Percentiles rank a stretch among this genome's conserved stretches.
Conservation (phyloP, 2,888 invertebrate genomes). For the Parascotia fuliginaria region DNA sequence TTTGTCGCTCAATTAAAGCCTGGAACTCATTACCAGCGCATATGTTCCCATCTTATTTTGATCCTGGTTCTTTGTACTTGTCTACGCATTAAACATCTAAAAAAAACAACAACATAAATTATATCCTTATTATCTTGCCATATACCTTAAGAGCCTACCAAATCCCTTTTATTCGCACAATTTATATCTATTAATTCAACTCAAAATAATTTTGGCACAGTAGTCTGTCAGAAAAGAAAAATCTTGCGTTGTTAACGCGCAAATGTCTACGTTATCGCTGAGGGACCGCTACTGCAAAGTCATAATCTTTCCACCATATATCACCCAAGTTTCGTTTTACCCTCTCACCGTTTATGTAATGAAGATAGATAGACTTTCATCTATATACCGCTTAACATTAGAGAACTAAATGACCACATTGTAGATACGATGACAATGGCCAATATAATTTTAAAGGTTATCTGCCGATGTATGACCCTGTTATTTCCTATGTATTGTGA, state of each 20-base stretch:
- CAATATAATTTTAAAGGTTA: too few relatives aligned
- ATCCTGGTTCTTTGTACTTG: too few relatives aligned
- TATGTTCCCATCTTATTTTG: too few relatives aligned
- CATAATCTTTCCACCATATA: constrained; percentile 39
- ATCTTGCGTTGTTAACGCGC: constrained; percentile 21
- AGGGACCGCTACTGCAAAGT: constrained; percentile 24
- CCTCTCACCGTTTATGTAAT: constrained; percentile 43
- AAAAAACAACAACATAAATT: too few relatives aligned
- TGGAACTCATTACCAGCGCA: too few relatives aligned
- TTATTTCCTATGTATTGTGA: too few relatives aligned
- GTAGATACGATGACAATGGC: neutral
- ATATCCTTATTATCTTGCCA: too few relatives aligned
- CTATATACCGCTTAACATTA: constrained; percentile 20
- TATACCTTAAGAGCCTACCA: too few relatives aligned
- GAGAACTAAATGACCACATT: constrained; percentile 14
- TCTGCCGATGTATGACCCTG: too few relatives aligned
- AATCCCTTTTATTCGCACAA: too few relatives aligned
- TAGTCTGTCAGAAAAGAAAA: constrained; percentile 23
- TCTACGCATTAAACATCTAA: too few relatives aligned
- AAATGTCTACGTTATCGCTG: constrained; percentile 30
- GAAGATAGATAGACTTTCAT: constrained; percentile 34
- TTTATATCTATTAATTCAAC: neutral
- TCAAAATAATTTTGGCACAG: neutral
- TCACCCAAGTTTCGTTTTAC: constrained; percentile 38
- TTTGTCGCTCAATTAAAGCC: too few relatives aligned